phyloP scores from a whole-genome alignment of 2,888 invertebrate species.

The Sminthurinus aureus region DNA sequence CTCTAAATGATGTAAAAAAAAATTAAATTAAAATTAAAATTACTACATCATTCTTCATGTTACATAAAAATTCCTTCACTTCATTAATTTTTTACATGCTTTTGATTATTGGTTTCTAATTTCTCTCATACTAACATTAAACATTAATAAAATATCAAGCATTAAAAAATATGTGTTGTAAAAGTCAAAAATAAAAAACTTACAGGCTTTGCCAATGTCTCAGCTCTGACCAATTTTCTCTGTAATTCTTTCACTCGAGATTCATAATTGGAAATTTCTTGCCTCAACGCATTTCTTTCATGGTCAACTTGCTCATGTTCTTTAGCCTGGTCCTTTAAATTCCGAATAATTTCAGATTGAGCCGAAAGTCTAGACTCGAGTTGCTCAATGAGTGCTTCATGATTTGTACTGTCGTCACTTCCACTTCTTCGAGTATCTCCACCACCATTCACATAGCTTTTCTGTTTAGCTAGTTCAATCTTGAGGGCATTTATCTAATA shows the following conservation, averaged over 20 bases:
- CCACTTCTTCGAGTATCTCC: not conserved
- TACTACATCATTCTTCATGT: too few species aligned
- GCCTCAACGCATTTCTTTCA: constrained; percentile 6
- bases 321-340: constrained; percentile 18
- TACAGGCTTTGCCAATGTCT: constrained; percentile 23
- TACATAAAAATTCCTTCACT: too few species aligned
- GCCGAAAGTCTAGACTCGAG: not conserved
- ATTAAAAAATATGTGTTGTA: not conserved
- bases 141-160: not conserved
- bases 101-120: not conserved
- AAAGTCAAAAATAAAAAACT: too few species aligned
- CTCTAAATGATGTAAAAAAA: constrained; percentile 4
- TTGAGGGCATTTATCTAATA: not conserved
- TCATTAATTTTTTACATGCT: too few species aligned
- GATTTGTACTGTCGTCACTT: not conserved
- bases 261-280: constrained; percentile 18
- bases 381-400: constrained; percentile 17
- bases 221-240: constrained; percentile 17
- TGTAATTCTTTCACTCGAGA: constrained; percentile 28
- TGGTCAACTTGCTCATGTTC: not conserved
- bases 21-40: not conserved
- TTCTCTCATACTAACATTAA: not conserved
- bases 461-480: not conserved
- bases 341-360: constrained; percentile 26
- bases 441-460: not conserved